Evolutionary conservation across 2,113 vertebrate genomes (phyloP), one percentile per base, ranked within the genome.

Genomic region (Limanda limanda): DNA sequence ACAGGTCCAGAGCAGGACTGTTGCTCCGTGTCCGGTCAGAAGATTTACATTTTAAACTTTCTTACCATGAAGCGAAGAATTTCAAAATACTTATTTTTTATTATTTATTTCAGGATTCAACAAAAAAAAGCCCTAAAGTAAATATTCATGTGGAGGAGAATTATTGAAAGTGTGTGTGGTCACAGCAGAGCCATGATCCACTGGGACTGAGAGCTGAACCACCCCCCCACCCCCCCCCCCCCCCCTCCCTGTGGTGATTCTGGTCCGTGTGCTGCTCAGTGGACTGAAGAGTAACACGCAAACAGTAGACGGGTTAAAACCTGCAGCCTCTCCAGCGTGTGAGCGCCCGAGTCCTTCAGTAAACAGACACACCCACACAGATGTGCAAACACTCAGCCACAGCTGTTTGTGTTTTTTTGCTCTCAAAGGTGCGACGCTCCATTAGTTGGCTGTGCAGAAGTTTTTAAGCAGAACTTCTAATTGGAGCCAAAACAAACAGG

Each of bases 341-440:
- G 10, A 23, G 23, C 17, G 25, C 61, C 27, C 2, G 5, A 68
- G 68, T 62, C 48, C 68, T 25, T 6, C n/a, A 69, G 65, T 78
- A 83, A 86, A 79, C 79, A 76, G 1, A 65, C 74, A 45, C 73
- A 55, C 40, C 15, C 59, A 66, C 79, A 82, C 86, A 87, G 86
- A 82, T 90, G 85, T 85, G 69, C 71, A 92, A 88, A 92, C 82
- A 85, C 74, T 23, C 6, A 21, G 18, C 13, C 17, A 4, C 47
- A 48, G 35, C 23, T 74, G 40, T 15, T 23, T 42, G 11, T 68
- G 42, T 25, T 67, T 42, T 42, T 27, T 6, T 0, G 17, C 20
- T 63, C 3, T 23, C 18, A 45, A 8, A 48, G 45, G n/a, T 73
- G 73, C 18, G 17, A 51, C 56, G 31, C 18, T 27, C 68, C 0